Percentiles rank a stretch among this genome's conserved stretches.
Evolutionary conservation across 2,888 invertebrate species (phyloP).

Genomic region (Catocala fraxini): DNA sequence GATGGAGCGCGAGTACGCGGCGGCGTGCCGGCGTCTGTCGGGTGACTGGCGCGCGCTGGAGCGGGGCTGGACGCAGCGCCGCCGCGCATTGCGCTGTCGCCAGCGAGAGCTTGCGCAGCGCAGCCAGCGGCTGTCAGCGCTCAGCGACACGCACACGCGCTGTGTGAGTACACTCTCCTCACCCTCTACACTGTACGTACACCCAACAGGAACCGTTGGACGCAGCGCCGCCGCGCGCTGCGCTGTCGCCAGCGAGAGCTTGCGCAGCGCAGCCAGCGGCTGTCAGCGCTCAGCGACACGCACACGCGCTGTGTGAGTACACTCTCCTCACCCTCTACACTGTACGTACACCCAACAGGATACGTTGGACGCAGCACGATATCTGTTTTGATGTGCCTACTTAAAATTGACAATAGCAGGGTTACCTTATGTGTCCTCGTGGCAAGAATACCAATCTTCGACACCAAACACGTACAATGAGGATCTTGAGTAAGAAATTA

Average conservation of each 20-base stretch:
- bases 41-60: slow-evolving; percentile 88
- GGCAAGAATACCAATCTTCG: no score
- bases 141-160: slow-evolving; percentile 82
- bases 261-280: slow-evolving; percentile 76
- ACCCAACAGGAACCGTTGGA: no score
- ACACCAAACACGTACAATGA: no score
- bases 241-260: slow-evolving; percentile 88
- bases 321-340: no score
- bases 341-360: no score
- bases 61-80: slow-evolving; percentile 87
- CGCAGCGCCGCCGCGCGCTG: slow-evolving; percentile 75
- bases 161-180: slow-evolving; percentile 68
- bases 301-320: slow-evolving; percentile 82
- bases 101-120: slow-evolving; percentile 86
- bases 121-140: slow-evolving; percentile 76
- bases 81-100: slow-evolving; percentile 87
- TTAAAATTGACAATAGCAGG: no score
- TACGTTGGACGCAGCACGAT: no score
- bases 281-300: slow-evolving; percentile 81
- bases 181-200: no score
- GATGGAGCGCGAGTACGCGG: slow-evolving; percentile 90
- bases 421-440: no score
- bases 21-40: slow-evolving; percentile 87
- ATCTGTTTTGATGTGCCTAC: no score
- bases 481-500: no score